Evolutionary conservation across 64 coral and sea anemone species (phyloP).

Genomic region (Actinia tenebrosa): DNA sequence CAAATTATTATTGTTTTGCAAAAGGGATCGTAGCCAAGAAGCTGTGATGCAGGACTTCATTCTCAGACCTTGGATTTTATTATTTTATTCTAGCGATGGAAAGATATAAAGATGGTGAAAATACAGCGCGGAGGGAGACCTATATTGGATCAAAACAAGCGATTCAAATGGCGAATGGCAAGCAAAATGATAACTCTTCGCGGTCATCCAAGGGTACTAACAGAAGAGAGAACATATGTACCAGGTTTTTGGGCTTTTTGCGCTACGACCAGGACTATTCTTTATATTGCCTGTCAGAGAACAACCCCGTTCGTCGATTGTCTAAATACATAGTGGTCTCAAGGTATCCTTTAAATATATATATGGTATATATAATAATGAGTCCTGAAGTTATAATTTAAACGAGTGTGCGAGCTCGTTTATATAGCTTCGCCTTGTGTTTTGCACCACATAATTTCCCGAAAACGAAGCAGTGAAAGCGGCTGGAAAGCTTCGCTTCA

Average conservation of each 20-base stretch:
- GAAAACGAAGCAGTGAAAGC: conserved; percentile 8
- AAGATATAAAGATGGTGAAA: neutral
- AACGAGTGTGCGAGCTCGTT: neutral
- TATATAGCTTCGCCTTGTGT: neutral
- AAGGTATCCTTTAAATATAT: conserved; percentile 92
- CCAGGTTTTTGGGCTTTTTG: neutral
- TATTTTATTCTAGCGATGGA: conserved; percentile 5
- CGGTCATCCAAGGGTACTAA: neutral
- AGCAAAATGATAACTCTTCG: neutral
- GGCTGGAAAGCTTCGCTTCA: neutral
- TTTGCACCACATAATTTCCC: neutral
- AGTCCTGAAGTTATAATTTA: neutral
- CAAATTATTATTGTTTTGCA: neutral
- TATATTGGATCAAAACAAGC: neutral
- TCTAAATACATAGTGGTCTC: conserved; percentile 81
- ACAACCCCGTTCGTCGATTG: conserved; percentile 64
- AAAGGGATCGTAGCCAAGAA: neutral
- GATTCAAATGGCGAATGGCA: conserved; percentile 8
- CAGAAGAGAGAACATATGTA: neutral
- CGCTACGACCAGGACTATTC: conserved; percentile 5
- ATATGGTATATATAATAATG: neutral
- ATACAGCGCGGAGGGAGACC: neutral
- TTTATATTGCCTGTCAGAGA: conserved; percentile 79
- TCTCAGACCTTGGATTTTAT: neutral
- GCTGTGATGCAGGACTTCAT: neutral